These are phyloP conservation scores for Tryphoninae sp. DNA, from an alignment of 2,888 invertebrate genomes.

Conservation along the genomic window DNA sequence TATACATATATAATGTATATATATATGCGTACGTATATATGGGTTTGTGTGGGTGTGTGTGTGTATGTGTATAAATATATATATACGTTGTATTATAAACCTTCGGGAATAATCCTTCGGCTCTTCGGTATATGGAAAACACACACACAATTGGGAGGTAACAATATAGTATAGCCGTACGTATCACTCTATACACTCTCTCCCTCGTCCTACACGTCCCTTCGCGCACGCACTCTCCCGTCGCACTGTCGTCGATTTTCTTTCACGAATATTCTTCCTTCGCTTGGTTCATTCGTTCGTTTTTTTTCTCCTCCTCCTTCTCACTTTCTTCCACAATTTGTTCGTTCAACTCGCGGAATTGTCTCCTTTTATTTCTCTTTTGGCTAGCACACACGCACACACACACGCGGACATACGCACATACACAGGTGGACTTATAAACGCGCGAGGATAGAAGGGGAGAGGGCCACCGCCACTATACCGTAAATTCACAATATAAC, in stretches of 20 bases:
- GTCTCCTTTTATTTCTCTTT: conserved; percentile 21
- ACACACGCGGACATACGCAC: conserved; percentile 4
- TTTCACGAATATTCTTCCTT: conserved; percentile 27
- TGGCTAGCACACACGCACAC: conserved; percentile 18
- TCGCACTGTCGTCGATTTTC: conserved; percentile 22
- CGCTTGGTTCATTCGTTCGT: conserved; percentile 7
- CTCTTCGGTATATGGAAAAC: conserved; percentile 20
- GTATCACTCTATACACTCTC: neutral
- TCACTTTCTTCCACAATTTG: conserved; percentile 28
- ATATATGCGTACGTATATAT: conserved; percentile 14
- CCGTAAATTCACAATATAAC: conserved; percentile 76
- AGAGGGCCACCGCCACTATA: conserved; percentile 55
- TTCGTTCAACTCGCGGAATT: conserved; percentile 41
- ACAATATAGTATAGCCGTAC: conserved; percentile 26
- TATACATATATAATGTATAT: conserved; percentile 33
- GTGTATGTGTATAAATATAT: conserved; percentile 9
- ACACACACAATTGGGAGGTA: conserved; percentile 34
- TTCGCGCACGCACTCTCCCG: conserved; percentile 29
- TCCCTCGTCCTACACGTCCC: neutral
- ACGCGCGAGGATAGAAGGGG: conserved; percentile 14
- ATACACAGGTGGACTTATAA: neutral
- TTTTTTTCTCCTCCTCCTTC: neutral
- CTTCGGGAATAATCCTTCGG: conserved; percentile 44
- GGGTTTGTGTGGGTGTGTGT: neutral
- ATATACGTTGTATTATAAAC: conserved; percentile 29